These are phyloP conservation scores for Mugil cephalus DNA, from an alignment of 2,113 vertebrate species.

Conservation along the genomic window DNA sequence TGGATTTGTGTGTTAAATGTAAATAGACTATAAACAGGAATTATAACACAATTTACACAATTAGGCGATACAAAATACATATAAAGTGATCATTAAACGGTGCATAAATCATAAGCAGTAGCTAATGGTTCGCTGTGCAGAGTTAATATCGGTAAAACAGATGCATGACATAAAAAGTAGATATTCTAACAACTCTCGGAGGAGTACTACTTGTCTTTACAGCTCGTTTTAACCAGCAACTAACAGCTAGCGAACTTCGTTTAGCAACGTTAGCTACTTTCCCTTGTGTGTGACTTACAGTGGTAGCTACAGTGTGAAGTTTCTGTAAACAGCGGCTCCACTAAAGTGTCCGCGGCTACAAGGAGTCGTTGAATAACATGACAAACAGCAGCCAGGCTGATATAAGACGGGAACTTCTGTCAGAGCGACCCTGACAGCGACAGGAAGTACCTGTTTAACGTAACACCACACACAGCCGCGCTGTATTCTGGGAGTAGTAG, in stretches of 20 bases:
- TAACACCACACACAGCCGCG: slow-evolving; percentile 28
- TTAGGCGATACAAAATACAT: no score
- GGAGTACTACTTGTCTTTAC: not conserved
- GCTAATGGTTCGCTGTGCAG: no score
- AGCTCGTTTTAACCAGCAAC: not conserved
- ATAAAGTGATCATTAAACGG: no score
- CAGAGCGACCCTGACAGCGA: not conserved
- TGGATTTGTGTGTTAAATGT: no score
- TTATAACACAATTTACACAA: no score
- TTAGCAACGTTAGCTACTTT: not conserved
- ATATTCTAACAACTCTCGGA: no score
- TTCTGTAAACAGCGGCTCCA: no score
- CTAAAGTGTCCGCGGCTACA: not conserved
- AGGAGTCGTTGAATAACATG: slow-evolving; percentile 9
- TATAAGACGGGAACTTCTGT: slow-evolving; percentile 43
- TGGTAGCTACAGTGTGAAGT: not conserved
- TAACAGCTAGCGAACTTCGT: not conserved
- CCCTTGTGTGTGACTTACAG: slow-evolving; percentile 23
- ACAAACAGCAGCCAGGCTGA: not conserved
- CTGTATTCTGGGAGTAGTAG: slow-evolving; percentile 51
- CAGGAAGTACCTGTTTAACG: slow-evolving; percentile 50
- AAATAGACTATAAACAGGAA: no score
- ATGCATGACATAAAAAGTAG: not conserved
- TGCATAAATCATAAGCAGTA: no score
- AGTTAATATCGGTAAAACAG: no score